Conservation (phyloP, 2,888 invertebrate genomes). For the Spilosoma lubricipeda region DNA sequence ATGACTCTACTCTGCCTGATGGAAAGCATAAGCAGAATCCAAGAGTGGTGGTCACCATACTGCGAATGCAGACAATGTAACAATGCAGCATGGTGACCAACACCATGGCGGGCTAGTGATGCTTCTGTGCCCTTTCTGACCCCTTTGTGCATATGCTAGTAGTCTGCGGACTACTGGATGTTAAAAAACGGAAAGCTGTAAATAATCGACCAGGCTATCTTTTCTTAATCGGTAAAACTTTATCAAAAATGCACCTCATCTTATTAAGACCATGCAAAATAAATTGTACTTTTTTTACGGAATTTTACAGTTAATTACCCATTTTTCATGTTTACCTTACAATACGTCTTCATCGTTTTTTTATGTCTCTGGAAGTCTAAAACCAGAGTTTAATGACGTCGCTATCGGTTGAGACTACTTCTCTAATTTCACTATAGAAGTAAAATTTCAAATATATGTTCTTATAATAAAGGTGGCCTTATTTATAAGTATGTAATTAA, state of each 20-base stretch:
- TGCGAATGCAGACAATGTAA: no score
- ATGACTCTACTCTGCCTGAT: no score
- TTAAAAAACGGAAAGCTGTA: not conserved
- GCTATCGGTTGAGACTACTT: not conserved
- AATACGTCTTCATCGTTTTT: slow-evolving; percentile 9
- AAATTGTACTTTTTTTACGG: no score
- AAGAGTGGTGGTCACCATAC: no score
- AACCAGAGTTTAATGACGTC: slow-evolving; percentile 9
- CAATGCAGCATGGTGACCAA: no score
- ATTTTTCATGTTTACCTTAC: slow-evolving; percentile 12
- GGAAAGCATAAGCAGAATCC: no score
- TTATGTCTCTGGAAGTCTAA: slow-evolving; percentile 12
- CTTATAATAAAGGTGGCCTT: not conserved
- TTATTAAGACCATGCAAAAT: no score
- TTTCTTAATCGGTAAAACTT: not conserved
- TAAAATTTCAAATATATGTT: not conserved
- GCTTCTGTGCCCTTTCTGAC: no score
- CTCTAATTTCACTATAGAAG: not conserved
- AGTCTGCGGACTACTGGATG: not conserved
- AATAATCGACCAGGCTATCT: not conserved
- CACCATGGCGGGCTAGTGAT: no score
- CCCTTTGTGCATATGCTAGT: no score
- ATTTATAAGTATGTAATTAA: no score
- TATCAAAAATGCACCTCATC: not conserved
- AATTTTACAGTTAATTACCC: slow-evolving; percentile 8